Conservation (phyloP, 2,797 vertebrate species). For the Melanotaenia nigrans region DNA sequence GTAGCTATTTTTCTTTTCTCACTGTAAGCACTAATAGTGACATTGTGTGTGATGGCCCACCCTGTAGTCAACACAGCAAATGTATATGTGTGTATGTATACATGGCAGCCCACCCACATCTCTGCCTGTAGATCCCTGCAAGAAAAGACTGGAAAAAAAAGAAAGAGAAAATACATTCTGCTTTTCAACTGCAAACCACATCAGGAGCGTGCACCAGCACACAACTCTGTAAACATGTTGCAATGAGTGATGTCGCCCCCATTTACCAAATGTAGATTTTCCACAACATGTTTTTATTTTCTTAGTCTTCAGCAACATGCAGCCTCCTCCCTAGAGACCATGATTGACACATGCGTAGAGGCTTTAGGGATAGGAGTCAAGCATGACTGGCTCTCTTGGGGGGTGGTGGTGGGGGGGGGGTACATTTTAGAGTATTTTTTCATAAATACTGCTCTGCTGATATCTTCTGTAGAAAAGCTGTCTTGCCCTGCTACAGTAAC, state of each 20-base stretch:
- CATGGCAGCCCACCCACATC: conserved; percentile 69
- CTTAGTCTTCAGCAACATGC: conserved; percentile 66
- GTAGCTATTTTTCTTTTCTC: conserved; percentile 51
- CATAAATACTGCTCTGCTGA: conserved; percentile 55
- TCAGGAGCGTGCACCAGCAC: conserved; percentile 55
- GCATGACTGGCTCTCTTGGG: conserved; percentile 71
- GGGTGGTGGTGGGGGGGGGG: conserved; percentile 23
- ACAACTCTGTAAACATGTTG: conserved; percentile 69
- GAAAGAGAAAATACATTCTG: conserved; percentile 39
- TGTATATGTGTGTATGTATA: conserved; percentile 59
- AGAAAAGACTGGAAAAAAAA: conserved; percentile 40
- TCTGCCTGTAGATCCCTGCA: conserved; percentile 36
- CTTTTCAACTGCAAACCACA: conserved; percentile 67
- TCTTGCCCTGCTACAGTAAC: conserved; percentile 65
- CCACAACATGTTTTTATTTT: conserved; percentile 76
- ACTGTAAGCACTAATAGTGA: conserved; percentile 60
- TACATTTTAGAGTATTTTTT: conserved; percentile 70
- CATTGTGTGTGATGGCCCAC: conserved; percentile 62
- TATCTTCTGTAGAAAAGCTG: conserved; percentile 56
- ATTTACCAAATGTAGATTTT: conserved; percentile 77
- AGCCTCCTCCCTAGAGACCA: conserved; percentile 67
- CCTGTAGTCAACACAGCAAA: conserved; percentile 65
- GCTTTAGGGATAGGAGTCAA: conserved; percentile 76
- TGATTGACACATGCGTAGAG: conserved; percentile 77
- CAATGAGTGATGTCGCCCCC: conserved; percentile 68